Base-by-base conservation (phyloP, 2,113 vertebrate genomes). In the Nothocercus nigrocapillus region DNA sequence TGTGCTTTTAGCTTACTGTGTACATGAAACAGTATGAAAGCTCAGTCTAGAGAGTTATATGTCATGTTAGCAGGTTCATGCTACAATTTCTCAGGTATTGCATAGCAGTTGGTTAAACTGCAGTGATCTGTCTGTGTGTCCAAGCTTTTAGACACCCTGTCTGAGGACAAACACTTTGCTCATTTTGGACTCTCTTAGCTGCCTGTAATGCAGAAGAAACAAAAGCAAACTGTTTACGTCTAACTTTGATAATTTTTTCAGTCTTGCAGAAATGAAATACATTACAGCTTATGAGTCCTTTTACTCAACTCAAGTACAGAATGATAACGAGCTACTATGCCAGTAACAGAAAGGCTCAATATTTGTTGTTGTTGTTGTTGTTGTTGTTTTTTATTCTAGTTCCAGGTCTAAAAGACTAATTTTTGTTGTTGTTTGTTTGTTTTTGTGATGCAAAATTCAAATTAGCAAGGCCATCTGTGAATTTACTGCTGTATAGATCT, bases 381-480 rank as follows among this genome's bases (percentile, higher is more conserved):
- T 20, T 49, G 19, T 47, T 44, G 44, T 44, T 21, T 25, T n/a
- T 19, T 70, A 85, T 90, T n/a, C 17, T 9, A 54, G 38, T 34
- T 53, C 7, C 21, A 27, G 7, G 8, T 90, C 44, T 30, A 14
- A 68, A 77, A 82, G 64, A 10, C 45, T 69, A 44, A 70, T 47
- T 49, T 7, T 49, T 21, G 45, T 47, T 47, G 45, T 47, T 47
- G 45, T 20, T 47, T 47, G 45, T 14, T 44, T 44, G 44, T 44
- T 44, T n/a, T 84, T 87, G 20, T 72, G 34, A 25, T 36, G 81
- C 69, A 68, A 42, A 92, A 78, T 84, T 87, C n/a, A 73, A 47
- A 47, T 14, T 3, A 85, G 7, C 19, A 85, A 64, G 22, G 11
- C n/a, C 28, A 79, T 28, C n/a, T 75, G 5, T 53, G 62, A 56